Percentiles rank a stretch among this genome's conserved stretches.
phyloP scores from a whole-genome alignment of 2,797 vertebrate genomes.

The Crypturellus tataupa region DNA sequence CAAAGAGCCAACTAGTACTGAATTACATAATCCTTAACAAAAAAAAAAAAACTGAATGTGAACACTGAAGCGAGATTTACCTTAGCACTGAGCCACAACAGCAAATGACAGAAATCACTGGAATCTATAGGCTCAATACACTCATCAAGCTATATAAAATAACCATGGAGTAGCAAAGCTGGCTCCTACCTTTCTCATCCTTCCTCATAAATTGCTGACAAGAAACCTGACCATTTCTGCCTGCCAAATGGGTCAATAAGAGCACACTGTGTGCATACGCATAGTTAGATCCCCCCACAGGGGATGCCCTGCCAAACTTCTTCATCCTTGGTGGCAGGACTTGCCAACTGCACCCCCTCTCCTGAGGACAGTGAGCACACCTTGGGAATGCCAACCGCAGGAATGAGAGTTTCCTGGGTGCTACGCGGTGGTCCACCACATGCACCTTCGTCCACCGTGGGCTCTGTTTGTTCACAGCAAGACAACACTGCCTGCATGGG shows the following conservation, averaged over 20 bases:
- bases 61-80: not conserved
- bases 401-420: not conserved
- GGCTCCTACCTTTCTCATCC: not conserved
- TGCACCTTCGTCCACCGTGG: no score
- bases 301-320: not conserved
- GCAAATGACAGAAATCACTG: not conserved
- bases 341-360: not conserved
- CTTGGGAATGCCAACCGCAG: not conserved
- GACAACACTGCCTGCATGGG: not conserved
- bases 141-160: not conserved
- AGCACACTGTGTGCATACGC: not conserved
- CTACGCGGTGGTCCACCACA: rapidly evolving
- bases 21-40: not conserved
- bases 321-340: not conserved
- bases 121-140: rapidly evolving
- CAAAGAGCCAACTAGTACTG: not conserved
- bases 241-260: not conserved
- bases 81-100: not conserved
- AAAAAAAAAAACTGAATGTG: not conserved
- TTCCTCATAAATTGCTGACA: not conserved
- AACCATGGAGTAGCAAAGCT: not conserved
- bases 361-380: not conserved
- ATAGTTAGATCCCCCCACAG: not conserved
- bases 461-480: not conserved
- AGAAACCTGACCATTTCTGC: not conserved